Percentiles rank a stretch among this genome's conserved stretches.
Evolutionary conservation across 2,113 vertebrate genomes (phyloP).

Genomic region (Hydropotes inermis): DNA sequence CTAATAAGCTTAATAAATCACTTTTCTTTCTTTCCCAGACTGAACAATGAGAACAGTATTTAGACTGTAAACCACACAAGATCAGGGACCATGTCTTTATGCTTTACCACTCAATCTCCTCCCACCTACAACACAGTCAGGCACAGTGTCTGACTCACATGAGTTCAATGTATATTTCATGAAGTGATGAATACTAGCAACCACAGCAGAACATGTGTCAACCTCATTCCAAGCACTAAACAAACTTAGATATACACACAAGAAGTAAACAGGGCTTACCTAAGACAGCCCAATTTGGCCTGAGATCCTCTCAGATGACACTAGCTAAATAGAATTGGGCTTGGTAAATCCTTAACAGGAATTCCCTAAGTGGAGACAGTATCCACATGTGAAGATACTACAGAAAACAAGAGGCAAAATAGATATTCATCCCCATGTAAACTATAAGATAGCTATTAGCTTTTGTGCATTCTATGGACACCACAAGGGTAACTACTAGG

Average conservation of each 20-base stretch:
- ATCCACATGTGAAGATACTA: background rate
- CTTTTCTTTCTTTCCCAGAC: conserved; percentile 42
- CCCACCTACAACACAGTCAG: background rate
- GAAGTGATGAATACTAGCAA: conserved; percentile 12
- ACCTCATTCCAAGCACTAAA: conserved; percentile 13
- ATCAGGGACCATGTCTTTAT: background rate
- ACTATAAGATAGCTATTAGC: background rate
- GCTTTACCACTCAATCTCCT: background rate
- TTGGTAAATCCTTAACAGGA: conserved; percentile 29
- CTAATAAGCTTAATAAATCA: background rate
- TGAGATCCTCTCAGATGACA: conserved; percentile 27
- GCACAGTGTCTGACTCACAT: background rate
- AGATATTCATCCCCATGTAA: background rate
- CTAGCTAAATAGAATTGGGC: background rate
- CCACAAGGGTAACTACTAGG: background rate
- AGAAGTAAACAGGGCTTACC: conserved; percentile 19
- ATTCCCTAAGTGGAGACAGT: background rate
- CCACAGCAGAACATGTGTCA: conserved; percentile 8
- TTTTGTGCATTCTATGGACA: conserved; percentile 1
- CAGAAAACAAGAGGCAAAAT: conserved; percentile 1
- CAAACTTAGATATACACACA: conserved; percentile 3
- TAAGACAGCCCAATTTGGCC: conserved; percentile 12
- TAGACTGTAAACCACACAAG: background rate
- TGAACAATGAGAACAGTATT: conserved; percentile 25
- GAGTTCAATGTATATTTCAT: background rate